phyloP scores from a whole-genome alignment of 2,888 invertebrate genomes.

The Lobophora halterata region DNA sequence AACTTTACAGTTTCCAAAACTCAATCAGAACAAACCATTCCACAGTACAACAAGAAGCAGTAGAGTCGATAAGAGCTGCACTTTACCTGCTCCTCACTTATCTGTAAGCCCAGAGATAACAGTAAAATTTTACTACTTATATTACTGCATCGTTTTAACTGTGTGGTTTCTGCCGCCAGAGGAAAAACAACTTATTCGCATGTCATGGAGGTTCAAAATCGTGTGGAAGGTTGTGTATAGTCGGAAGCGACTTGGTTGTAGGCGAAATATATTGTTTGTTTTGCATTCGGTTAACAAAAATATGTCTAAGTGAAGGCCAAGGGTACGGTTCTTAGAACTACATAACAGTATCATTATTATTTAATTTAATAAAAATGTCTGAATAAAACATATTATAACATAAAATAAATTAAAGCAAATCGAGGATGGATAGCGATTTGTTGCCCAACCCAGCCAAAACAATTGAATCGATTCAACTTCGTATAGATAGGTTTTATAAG shows the following conservation, averaged over 20 bases:
- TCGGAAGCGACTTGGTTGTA: conserved; percentile 7
- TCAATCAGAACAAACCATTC: conserved; percentile 8
- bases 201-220: background rate
- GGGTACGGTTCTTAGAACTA: conserved; percentile 4
- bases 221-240: background rate
- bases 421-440: too few species aligned
- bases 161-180: conserved; percentile 1
- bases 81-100: conserved; percentile 27
- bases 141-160: conserved; percentile 19
- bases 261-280: conserved; percentile 7
- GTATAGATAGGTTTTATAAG: too few species aligned
- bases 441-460: too few species aligned
- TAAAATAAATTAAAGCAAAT: too few species aligned
- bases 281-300: conserved; percentile 6
- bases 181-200: background rate
- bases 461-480: too few species aligned
- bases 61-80: conserved; percentile 22
- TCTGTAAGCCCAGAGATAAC: conserved; percentile 32
- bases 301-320: conserved; percentile 5
- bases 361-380: too few species aligned
- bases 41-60: conserved; percentile 25
- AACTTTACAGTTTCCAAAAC: conserved; percentile 10
- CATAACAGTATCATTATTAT: too few species aligned
- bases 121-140: conserved; percentile 34
- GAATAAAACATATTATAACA: too few species aligned